phyloP scores from a whole-genome alignment of 2,113 vertebrate genomes.

The Harpagus bidentatus region DNA sequence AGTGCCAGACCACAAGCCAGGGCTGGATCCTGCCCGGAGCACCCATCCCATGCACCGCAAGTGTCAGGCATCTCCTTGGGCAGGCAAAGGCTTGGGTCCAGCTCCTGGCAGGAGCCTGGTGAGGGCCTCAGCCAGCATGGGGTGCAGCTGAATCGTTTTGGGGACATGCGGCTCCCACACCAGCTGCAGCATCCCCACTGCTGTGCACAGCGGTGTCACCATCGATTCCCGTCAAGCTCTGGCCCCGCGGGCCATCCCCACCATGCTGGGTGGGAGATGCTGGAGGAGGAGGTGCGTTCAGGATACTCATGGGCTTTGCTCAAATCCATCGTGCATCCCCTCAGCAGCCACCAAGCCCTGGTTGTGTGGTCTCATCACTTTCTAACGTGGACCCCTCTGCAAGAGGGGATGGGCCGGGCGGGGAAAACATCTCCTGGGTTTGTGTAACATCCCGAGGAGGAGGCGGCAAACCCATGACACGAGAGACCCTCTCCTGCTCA shows the following conservation, averaged over 20 bases:
- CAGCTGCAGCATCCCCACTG: not conserved
- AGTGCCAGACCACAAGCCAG: not conserved
- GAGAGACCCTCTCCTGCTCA: not conserved
- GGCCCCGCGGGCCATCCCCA: not conserved
- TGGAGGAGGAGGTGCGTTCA: not conserved
- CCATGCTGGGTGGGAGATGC: not conserved
- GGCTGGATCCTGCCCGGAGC: not conserved
- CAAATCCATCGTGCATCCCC: not conserved
- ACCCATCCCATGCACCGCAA: not conserved
- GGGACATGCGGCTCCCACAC: not conserved
- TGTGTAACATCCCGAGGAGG: not conserved
- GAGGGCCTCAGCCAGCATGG: not conserved
- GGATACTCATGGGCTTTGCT: not conserved
- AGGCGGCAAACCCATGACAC: not conserved
- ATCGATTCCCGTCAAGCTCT: not conserved
- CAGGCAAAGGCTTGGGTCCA: not conserved
- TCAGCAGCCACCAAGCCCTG: not conserved
- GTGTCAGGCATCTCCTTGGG: not conserved
- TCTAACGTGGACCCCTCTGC: rapidly evolving
- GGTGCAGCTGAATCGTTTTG: rapidly evolving
- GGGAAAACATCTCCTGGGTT: not conserved
- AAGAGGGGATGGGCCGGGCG: not conserved
- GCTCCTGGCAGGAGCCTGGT: not conserved
- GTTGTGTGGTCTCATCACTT: rapidly evolving
- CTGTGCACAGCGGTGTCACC: not conserved